Conservation (phyloP, 1,140 invertebrate genomes). For the Vanessa tameamea region DNA sequence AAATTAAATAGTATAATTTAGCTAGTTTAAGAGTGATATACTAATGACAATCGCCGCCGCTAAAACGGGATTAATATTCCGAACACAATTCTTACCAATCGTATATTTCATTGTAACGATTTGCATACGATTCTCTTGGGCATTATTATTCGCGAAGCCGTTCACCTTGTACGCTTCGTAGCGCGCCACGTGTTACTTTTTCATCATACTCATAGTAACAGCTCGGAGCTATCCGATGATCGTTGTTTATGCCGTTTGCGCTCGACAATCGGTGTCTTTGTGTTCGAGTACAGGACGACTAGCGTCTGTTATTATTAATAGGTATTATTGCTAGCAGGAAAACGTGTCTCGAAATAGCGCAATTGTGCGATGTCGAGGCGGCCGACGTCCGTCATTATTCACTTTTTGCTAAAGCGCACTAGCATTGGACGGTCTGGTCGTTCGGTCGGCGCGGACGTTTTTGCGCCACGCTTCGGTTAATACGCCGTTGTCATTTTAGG, state of each 20-base stretch:
- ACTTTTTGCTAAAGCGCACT: slow-evolving; percentile 57
- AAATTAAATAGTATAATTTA: not conserved
- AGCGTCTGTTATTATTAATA: slow-evolving; percentile 57
- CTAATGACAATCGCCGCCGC: not conserved
- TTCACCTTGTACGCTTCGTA: slow-evolving; percentile 50
- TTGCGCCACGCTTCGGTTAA: slow-evolving; percentile 58
- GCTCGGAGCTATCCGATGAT: slow-evolving; percentile 1
- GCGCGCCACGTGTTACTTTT: slow-evolving; percentile 44
- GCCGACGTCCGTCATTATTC: slow-evolving; percentile 60
- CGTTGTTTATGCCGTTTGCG: slow-evolving; percentile 25
- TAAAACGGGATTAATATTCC: slow-evolving; percentile 18
- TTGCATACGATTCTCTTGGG: slow-evolving; percentile 50
- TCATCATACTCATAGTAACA: slow-evolving; percentile 25
- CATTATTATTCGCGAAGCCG: slow-evolving; percentile 45
- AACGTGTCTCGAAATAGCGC: slow-evolving; percentile 70
- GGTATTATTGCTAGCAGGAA: slow-evolving; percentile 69
- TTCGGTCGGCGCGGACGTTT: slow-evolving; percentile 59
- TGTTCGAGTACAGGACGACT: slow-evolving; percentile 33
- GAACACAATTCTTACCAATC: slow-evolving; percentile 31
- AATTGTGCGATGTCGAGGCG: slow-evolving; percentile 56
- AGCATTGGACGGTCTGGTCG: slow-evolving; percentile 30
- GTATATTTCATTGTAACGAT: slow-evolving; percentile 43
- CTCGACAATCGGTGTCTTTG: slow-evolving; percentile 29
- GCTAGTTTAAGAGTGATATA: not conserved
- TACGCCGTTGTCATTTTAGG: slow-evolving; percentile 66